Conservation (phyloP, 2,797 vertebrate genomes). For the Manis pentadactyla region DNA sequence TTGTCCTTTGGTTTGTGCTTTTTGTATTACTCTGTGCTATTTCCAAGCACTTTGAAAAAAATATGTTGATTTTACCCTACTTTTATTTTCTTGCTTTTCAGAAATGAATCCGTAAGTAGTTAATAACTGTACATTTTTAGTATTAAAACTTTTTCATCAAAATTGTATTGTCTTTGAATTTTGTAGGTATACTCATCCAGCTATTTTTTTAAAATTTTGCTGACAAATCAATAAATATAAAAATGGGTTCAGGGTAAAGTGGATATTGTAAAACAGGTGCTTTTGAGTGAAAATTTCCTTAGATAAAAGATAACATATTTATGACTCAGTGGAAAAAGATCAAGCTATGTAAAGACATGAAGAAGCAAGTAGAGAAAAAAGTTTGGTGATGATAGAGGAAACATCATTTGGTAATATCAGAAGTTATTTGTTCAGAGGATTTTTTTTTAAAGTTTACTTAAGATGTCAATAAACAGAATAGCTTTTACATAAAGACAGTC, state of each 20-base stretch:
- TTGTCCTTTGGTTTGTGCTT: neutral
- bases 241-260: neutral
- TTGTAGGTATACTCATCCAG: neutral
- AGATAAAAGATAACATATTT: neutral
- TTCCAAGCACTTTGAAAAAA: neutral
- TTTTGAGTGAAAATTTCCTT: neutral
- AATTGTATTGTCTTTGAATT: neutral
- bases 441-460: neutral
- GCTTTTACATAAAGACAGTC: neutral
- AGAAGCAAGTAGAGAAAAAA: neutral
- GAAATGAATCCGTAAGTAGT: neutral
- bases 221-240: neutral
- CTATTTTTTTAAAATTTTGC: neutral
- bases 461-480: neutral
- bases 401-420: neutral
- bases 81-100: neutral
- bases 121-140: neutral
- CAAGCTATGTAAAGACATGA: neutral
- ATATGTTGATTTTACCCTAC: neutral
- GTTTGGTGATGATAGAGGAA: neutral
- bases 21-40: neutral
- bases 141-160: neutral
- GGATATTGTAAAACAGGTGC: neutral
- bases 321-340: neutral
- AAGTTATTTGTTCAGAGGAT: neutral